Conservation (phyloP, 64 coral and sea anemone genomes). For the Trachythela sp. region DNA sequence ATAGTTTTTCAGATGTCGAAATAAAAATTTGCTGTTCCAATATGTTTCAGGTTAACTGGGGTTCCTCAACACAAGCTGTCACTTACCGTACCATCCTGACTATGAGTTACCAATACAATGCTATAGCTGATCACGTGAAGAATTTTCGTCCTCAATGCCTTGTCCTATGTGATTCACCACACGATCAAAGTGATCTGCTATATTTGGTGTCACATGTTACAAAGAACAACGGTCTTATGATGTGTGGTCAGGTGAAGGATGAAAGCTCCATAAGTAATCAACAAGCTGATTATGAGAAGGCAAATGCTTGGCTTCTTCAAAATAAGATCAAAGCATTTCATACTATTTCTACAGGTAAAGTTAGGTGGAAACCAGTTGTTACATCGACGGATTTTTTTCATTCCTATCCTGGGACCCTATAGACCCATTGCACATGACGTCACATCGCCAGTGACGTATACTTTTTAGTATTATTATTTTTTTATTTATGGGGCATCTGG, state of each 20-base stretch:
- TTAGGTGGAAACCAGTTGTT: too few relatives aligned
- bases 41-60: slow-evolving; percentile 82
- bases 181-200: slow-evolving; percentile 65
- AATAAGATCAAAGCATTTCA: slow-evolving; percentile 85
- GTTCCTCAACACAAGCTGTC: slow-evolving; percentile 86
- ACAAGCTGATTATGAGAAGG: slow-evolving; percentile 27
- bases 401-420: too few relatives aligned
- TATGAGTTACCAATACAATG: slow-evolving; percentile 79
- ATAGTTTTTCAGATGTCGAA: too few relatives aligned
- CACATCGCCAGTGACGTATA: too few relatives aligned
- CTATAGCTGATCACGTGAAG: slow-evolving; percentile 90
- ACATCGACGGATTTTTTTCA: too few relatives aligned
- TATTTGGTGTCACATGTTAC: slow-evolving; percentile 92
- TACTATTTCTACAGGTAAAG: slow-evolving; percentile 79
- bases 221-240: slow-evolving; percentile 86
- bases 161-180: slow-evolving; percentile 69
- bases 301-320: slow-evolving; percentile 67
- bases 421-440: too few relatives aligned
- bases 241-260: slow-evolving; percentile 79
- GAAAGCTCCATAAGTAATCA: slow-evolving; percentile 20
- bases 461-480: too few relatives aligned
- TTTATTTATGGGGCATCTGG: too few relatives aligned
- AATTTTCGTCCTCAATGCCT: slow-evolving; percentile 96
- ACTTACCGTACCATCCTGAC: slow-evolving; percentile 84
- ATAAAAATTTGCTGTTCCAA: neutral